These are phyloP conservation scores for Pocillopora verrucosa DNA, from an alignment of 64 coral and sea anemone species.

Conservation along the genomic window DNA sequence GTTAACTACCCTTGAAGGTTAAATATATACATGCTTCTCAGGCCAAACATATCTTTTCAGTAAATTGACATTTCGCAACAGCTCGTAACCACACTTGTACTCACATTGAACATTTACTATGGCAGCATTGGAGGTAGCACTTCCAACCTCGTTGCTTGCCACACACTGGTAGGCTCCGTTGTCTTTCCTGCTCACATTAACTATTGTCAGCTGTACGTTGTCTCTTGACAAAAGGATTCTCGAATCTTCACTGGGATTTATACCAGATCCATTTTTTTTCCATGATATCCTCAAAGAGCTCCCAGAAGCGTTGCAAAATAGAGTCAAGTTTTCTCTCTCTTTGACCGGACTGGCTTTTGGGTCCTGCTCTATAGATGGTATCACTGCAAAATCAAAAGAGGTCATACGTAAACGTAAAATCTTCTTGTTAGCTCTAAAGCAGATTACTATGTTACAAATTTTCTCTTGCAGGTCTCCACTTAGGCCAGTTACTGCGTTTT, in stretches of 20 bases:
- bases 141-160: not conserved
- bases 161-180: slow-evolving; percentile 16
- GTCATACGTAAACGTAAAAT: too few species aligned
- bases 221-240: not conserved
- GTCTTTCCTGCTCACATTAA: not conserved
- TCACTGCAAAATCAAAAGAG: too few species aligned
- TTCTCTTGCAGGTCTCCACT: too few species aligned
- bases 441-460: too few species aligned
- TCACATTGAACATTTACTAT: slow-evolving; percentile 25
- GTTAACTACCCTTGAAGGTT: too few species aligned
- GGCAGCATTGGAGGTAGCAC: not conserved
- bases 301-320: not conserved
- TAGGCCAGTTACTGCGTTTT: too few species aligned
- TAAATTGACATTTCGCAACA: not conserved
- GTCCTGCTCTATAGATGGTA: too few species aligned
- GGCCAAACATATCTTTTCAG: too few species aligned
- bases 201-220: not conserved
- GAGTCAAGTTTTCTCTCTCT: not conserved
- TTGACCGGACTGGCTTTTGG: not conserved
- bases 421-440: too few species aligned
- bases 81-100: not conserved
- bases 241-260: not conserved
- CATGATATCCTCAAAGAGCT: not conserved
- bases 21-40: too few species aligned
- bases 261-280: not conserved